Evolutionary conservation across 2,797 vertebrate genomes (phyloP), one percentile per base, ranked within the genome.

Genomic region (Geotrypetes seraphini): DNA sequence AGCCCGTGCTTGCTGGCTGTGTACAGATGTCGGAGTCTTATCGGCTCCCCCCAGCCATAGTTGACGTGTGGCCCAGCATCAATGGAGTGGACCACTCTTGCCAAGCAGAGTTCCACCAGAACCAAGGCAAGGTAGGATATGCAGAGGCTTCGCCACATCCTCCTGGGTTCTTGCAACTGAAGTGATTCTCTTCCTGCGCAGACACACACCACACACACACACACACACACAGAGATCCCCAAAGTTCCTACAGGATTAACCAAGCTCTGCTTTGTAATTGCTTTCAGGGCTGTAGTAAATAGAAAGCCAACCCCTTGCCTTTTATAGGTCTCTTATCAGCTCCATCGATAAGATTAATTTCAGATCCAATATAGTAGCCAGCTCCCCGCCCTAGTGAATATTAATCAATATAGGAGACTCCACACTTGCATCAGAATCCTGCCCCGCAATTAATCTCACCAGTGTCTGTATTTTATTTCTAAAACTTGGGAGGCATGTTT

Each of bases 1-100:
- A 85, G 60, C 11, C 92, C 90, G 1, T 83, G 69, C 10, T 78
- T 81, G 34, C 82, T 79, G 3, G 88, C 81, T 3, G 76, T 74
- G 19, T 91, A 94, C 60, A 97, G 79, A 50, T 96, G 88, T 44
- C 88, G 74, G 14, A 87, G 55, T 4, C 93, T 81, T 9, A 93
- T 71, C 5, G 84, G 54, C 41, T 94, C 81, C 5, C 77, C 84
- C 94, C 94, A 97, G 43, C 87, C 86, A 5, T 83, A 81, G 39
- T 71, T 43, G 25, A 87, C 39, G 29, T 88, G 86, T 1, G 88
- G 86, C 3, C 85, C 90, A 2, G 83, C 70, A 39, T 90, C 87
- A 3, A 56, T 22, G 15, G 81, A 64, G 3, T 43, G 23, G 24
- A 63, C 70, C 12, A 41, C 60, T 5, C 43, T 19, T 5, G 54